Evolutionary conservation across 92 coral and sea anemone species (phyloP), one percentile per base, ranked within the genome.

Genomic region (Paragorgia papillata): DNA sequence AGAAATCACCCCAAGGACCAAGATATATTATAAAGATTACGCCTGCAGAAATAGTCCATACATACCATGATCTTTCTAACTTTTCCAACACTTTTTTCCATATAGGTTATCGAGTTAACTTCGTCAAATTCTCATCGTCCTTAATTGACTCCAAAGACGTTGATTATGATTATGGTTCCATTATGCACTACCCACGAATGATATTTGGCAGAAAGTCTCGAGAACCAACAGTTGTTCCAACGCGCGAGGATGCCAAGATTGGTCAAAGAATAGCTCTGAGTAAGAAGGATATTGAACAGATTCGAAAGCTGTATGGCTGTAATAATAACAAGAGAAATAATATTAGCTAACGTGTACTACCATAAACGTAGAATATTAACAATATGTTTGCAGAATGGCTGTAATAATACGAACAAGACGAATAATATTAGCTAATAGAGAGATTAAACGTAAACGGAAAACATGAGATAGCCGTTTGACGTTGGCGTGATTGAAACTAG

Each of bases 161-260:
- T 8, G 93, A 90, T 7, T 93, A 93, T 43, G 97, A 93, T 69
- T 93, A 88, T 57, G 94, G 91, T 6, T 93, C 97, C 80, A 86
- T 93, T 33, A 93, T 90, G 97, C 97, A 93, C 58, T 93, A 93
- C 78, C 90, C 91, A 22, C 80, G 83, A 27, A 83, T 75, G 9
- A 88, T 93, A 83, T 93, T 93, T 86, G 89, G 96, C 44, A 86
- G 84, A 49, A 70, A 81, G 44, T 62, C 92, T 3, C 34, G 64
- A 4, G 70, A 87, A 44, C 90, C 91, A 14, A 92, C 97, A 7
- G 59, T 93, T 32, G 51, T 85, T 7, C 56, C 49, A 6, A 73
- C 29, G 14, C 31, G 0, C 33, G 20, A 71, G 18, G 54, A 69
- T 22, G 88, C 80, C 40, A 64, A 73, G 0, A 82, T 90, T 15